Base-by-base conservation (phyloP, 2,797 vertebrate species). In the Peromyscus attwateri region DNA sequence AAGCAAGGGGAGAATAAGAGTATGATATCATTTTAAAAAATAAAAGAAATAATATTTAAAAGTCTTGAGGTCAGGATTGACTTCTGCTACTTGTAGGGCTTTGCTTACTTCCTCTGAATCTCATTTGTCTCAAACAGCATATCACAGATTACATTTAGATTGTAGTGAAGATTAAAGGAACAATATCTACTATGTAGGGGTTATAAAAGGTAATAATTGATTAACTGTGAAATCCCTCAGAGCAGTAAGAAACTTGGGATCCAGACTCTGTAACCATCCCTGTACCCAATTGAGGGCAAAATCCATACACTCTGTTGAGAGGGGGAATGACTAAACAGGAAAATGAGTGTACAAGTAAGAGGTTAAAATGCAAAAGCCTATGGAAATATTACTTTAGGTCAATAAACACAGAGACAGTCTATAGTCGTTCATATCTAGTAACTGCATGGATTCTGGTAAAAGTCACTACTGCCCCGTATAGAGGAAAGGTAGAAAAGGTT, bases 301-400 rank as follows among this genome's bases (percentile, higher is more conserved):
- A 73, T 11, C 21, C 43, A 85, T 34, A 55, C 3, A n/a, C 89
- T 89, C 90, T 84, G 71, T 52, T 88, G 66, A 95, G 23, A 95
- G 1, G 49, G 60, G 46, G 9, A 73, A 81, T 34, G 79, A 76
- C 60, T 60, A 8, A 52, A 34, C 40, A 27, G 85, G 46, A 40
- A 81, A 89, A 81, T 55, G 6, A 75, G 6, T n/a, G 11, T 5
- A 46, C 31, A 12, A 92, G 27, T n/a, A 77, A 84, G 9, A 84
- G 12, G 0, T 93, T 89, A 40, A 62, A 92, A 57, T 77, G 25
- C 1, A 89, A 89, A 70, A 83, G 13, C 60, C 34, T n/a, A 7
- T 81, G 57, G 52, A 46, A 94, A 89, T 1, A 89, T 12, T 81
- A 66, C 7, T 84, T 2, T 70, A n/a, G 27, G 66, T 57, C 25